A percentile compares a stretch with the other conserved stretches of the same genome.
These are phyloP conservation scores for Panagrolaimus sp. DNA, from an alignment of 1,140 invertebrate species.

Conservation along the genomic window DNA sequence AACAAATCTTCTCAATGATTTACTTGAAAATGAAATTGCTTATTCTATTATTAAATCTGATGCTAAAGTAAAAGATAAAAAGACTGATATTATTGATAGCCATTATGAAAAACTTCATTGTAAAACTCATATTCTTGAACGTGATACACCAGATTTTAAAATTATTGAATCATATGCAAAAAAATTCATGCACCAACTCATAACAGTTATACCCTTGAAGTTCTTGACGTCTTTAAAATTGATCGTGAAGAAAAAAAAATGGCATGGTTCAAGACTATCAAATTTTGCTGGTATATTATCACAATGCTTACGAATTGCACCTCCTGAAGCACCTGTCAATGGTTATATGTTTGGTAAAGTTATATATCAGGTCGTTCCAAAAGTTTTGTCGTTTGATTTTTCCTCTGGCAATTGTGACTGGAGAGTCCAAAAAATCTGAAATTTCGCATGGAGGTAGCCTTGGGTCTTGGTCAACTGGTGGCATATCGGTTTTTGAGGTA, in stretches of 20 bases:
- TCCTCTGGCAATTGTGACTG: no score
- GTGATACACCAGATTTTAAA: conserved; percentile 22
- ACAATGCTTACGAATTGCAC: conserved; percentile 90
- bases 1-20: conserved; percentile 28
- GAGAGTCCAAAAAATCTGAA: no score
- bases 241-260: conserved; percentile 74
- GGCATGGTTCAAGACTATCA: conserved; percentile 89
- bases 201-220: conserved; percentile 69
- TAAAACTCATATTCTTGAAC: conserved; percentile 30
- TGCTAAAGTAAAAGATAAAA: conserved; percentile 35
- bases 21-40: conserved; percentile 62
- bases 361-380: conserved; percentile 90
- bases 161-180: conserved; percentile 30
- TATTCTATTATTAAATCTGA: conserved; percentile 70
- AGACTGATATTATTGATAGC: conserved; percentile 42
- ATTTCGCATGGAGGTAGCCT: no score
- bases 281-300: conserved; percentile 93
- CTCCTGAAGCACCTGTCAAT: conserved; percentile 79
- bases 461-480: no score
- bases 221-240: conserved; percentile 65
- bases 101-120: conserved; percentile 47
- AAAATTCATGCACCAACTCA: conserved; percentile 79
- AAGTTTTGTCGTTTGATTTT: no score
- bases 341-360: conserved; percentile 94
- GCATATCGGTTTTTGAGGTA: no score